Conservation (phyloP, 2,888 invertebrate species). For the Galeruca laticollis region DNA sequence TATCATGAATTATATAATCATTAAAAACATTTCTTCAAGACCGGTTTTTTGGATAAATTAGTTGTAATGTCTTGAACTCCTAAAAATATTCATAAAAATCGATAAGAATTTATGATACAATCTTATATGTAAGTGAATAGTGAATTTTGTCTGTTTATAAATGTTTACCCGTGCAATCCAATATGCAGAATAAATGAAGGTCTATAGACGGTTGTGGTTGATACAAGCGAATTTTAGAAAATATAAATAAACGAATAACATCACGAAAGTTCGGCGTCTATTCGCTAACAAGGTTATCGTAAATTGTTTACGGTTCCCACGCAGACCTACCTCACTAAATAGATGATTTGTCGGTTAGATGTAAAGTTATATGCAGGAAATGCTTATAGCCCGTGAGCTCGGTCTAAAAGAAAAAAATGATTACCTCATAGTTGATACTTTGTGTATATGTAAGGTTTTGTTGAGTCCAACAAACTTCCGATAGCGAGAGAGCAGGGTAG, state of each 20-base stretch:
- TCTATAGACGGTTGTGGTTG: background rate
- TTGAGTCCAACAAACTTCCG: no score
- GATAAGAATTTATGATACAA: no score
- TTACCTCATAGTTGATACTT: no score
- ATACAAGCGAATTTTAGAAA: slow-evolving; percentile 9
- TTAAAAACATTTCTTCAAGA: no score
- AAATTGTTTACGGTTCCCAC: slow-evolving; percentile 28
- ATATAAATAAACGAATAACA: slow-evolving; percentile 21
- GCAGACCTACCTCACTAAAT: slow-evolving; percentile 17
- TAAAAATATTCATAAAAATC: no score
- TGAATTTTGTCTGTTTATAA: background rate
- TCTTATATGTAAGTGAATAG: no score
- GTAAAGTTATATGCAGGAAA: background rate
- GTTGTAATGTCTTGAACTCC: no score
- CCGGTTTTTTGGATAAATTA: no score
- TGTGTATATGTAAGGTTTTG: no score
- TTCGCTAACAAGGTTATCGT: slow-evolving; percentile 25
- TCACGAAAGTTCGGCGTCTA: slow-evolving; percentile 22
- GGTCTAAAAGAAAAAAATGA: background rate
- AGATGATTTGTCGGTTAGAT: background rate
- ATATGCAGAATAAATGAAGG: background rate
- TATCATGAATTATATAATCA: no score
- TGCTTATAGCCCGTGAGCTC: no score
- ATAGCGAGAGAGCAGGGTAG: no score
- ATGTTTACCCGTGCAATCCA: background rate